Conservation (phyloP, 2,888 invertebrate genomes). For the Pristionchus arcanus region DNA sequence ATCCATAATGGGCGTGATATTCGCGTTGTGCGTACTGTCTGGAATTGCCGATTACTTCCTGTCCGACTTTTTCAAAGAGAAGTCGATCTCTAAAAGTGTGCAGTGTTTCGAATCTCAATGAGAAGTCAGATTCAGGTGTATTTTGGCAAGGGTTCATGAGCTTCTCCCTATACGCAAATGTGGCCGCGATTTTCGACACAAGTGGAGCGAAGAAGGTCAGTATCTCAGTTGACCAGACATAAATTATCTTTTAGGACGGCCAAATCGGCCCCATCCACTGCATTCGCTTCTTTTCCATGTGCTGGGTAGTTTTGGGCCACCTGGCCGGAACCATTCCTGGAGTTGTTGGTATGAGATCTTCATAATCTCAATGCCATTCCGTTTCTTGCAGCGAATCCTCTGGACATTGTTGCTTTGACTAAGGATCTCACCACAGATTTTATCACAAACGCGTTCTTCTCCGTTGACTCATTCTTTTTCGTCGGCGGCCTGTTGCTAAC, state of each 20-base stretch:
- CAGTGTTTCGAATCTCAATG: neutral
- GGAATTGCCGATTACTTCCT: constrained; percentile 37
- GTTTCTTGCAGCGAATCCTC: constrained; percentile 51
- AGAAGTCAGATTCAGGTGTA: neutral
- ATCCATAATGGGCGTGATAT: neutral
- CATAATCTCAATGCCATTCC: neutral
- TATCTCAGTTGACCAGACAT: neutral
- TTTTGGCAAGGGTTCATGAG: neutral
- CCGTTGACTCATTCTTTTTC: constrained; percentile 68
- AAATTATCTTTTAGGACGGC: neutral
- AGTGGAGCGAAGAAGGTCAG: constrained; percentile 12
- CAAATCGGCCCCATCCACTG: constrained; percentile 55
- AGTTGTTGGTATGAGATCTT: neutral
- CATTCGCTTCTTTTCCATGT: constrained; percentile 53
- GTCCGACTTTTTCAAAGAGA: neutral
- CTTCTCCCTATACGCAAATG: constrained; percentile 35
- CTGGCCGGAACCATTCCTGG: neutral
- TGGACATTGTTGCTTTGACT: constrained; percentile 53
- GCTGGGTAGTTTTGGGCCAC: constrained; percentile 43
- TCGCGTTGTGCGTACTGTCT: neutral
- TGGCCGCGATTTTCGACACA: neutral
- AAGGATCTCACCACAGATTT: constrained; percentile 56
- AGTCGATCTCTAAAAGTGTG: neutral
- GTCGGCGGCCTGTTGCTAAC: constrained; percentile 61
- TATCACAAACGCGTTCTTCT: constrained; percentile 61